Base-by-base conservation (phyloP, 2,888 invertebrate species). In the Cephus rjabovi region DNA sequence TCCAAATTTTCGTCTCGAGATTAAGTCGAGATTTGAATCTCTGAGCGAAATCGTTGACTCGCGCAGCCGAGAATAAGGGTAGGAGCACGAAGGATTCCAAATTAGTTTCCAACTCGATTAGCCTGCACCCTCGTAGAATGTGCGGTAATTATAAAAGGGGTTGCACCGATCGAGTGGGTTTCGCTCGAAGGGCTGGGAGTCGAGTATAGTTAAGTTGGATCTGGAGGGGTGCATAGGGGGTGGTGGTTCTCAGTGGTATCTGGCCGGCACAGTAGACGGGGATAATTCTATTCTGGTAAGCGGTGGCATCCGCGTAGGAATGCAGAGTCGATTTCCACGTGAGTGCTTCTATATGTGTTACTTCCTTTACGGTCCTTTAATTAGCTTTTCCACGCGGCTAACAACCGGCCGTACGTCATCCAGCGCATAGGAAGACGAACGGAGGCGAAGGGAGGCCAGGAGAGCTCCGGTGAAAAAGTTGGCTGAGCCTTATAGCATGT, bases 311-410 rank as follows among this genome's bases (percentile, higher is more conserved):
- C 71, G 4, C 71, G 71, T 15, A 31, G 71, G 71, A 71, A 71
- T 34, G 71, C 71, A 34, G 71, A 34, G 33, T 71, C 71, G 31
- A 71, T 71, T 71, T 71, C 30, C 71, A 23, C 71, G 71, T 34
- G 71, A 71, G 71, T 71, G 71, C 71, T 71, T 71, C 71, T 71
- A 71, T 71, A 83, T 79, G 85, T 81, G 81, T 81, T 84, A 82
- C 82, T 86, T 86, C 84, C 86, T 81, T 84, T 83, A 83, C 84
- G 74, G 84, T 83, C 82, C 86, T 86, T 86, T 86, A 86, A 86
- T 86, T 86, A 86, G 84, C 76, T 82, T 80, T 82, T 81, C 85
- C 83, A 74, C 80, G 82, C 79, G 82, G 80, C 81, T 84, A 86
- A 83, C 86, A 86, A 86, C 81, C 23, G 31, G 69, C 74, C 37